These are phyloP conservation scores for Gymnoscelis rufifasciata DNA, from an alignment of 2,888 invertebrate species.

Conservation along the genomic window DNA sequence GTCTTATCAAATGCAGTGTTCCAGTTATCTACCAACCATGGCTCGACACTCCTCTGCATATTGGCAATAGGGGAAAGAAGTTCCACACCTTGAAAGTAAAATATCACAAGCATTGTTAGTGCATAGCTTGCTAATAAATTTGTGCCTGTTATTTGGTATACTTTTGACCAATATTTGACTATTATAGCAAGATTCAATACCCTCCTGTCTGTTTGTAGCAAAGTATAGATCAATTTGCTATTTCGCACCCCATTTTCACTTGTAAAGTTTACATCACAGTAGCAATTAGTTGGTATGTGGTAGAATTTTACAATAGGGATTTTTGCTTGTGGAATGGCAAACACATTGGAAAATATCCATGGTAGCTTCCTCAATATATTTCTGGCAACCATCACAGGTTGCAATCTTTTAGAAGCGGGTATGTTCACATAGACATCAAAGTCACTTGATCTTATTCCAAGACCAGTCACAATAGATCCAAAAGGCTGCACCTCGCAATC, in stretches of 20 bases:
- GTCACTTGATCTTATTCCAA: slow-evolving; percentile 84
- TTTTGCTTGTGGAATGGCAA: slow-evolving; percentile 82
- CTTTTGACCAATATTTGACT: slow-evolving; percentile 87
- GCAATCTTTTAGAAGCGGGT: slow-evolving; percentile 33
- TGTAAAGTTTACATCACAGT: slow-evolving; percentile 86
- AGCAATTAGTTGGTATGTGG: slow-evolving; percentile 78
- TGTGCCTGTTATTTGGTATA: slow-evolving; percentile 76
- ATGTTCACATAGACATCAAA: slow-evolving; percentile 83
- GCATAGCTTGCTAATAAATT: slow-evolving; percentile 83
- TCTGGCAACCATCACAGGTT: slow-evolving; percentile 44
- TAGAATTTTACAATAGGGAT: slow-evolving; percentile 87
- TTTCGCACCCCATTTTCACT: slow-evolving; percentile 83
- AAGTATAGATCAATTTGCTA: slow-evolving; percentile 80
- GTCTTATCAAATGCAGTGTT: slow-evolving; percentile 74
- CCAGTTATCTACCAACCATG: slow-evolving; percentile 73
- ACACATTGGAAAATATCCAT: slow-evolving; percentile 68
- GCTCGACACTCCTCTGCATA: slow-evolving; percentile 54
- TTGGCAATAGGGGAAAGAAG: slow-evolving; percentile 76
- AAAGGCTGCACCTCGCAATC: slow-evolving; percentile 75
- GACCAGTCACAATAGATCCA: slow-evolving; percentile 85
- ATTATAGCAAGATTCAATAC: slow-evolving; percentile 80
- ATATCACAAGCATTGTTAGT: slow-evolving; percentile 82
- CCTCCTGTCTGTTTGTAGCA: slow-evolving; percentile 76
- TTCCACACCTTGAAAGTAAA: slow-evolving; percentile 82
- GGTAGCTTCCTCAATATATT: slow-evolving; percentile 49